Evolutionary conservation across 2,888 invertebrate species (phyloP).

Genomic region (Nephrocerus scutellatus): DNA sequence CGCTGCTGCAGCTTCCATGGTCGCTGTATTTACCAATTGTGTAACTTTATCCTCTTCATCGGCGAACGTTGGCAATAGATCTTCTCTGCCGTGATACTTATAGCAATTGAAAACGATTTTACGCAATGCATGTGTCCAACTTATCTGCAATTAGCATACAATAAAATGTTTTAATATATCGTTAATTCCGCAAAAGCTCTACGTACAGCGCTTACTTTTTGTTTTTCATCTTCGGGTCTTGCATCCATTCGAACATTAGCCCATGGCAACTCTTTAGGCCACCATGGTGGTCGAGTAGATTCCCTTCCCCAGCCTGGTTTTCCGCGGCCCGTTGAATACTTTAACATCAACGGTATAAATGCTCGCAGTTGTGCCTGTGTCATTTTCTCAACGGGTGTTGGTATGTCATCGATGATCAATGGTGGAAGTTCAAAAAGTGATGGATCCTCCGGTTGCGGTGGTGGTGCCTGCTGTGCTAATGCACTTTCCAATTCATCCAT

Average conservation of each 20-base stretch:
- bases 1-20: conserved; percentile 28
- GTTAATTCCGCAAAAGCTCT: too few species aligned
- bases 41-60: conserved; percentile 81
- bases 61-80: conserved; percentile 86
- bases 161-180: conserved; percentile 1
- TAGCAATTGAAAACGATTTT: conserved; percentile 98
- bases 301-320: conserved; percentile 98
- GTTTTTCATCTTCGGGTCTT: conserved; percentile 91
- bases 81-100: conserved; percentile 94
- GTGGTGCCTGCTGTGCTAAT: conserved; percentile 86
- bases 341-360: conserved; percentile 95
- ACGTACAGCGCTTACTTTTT: conserved; percentile 63
- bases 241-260: conserved; percentile 98
- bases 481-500: conserved; percentile 94
- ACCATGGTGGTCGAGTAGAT: conserved; percentile 93
- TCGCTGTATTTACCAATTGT: conserved; percentile 45
- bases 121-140: conserved; percentile 94
- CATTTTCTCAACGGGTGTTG: conserved; percentile 98
- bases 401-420: conserved; percentile 93
- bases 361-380: conserved; percentile 94
- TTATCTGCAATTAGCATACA: conserved; percentile 61
- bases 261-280: conserved; percentile 97
- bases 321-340: conserved; percentile 92
- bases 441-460: conserved; percentile 73
- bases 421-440: conserved; percentile 92